Base-by-base conservation (phyloP, 2,888 invertebrate genomes). In the Biston betularia region DNA sequence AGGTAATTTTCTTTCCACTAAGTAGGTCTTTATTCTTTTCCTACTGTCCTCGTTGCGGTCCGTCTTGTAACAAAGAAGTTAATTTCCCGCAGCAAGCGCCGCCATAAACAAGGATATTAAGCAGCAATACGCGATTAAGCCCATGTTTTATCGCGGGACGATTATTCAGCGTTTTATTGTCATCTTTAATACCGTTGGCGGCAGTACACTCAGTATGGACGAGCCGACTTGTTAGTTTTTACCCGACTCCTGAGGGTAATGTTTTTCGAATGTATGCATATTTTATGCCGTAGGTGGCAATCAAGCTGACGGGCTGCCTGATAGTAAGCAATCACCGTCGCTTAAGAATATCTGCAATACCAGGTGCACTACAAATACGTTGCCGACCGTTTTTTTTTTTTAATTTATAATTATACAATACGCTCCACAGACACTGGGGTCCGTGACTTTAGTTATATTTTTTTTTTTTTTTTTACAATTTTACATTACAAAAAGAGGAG, bases 121-220 rank as follows among this genome's bases (percentile, higher is more conserved):
- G 44, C 58, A 50, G 52, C 50, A 63, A 63, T 65, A 68, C 65
- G 59, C 53, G 68, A 71, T 71, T 65, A 62, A 46, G 49, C 59
- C 48, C 65, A 50, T 60, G 62, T 68, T 73, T 71, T 68, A 73
- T 70, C 58, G 60, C 62, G 35, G 45, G 34, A 57, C 63, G 65
- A 69, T 71, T 73, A 73, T 69, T 69, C 66, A 63, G 70, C 61
- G 49, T 65, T 71, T 71, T 69, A 68, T 63, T 68, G 69, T 62
- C 52, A 62, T 69, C 56, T 71, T 68, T 70, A 66, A 68, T 68
- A 58, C 64, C 34, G 62, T 62, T 58, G 48, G 12, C 4, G 8
- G 33, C 48, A 48, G 38, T 58, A 24, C 1, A 14, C 7, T 1
- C 62, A 62, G 66, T 66, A 66, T 24, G 66, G 53, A 35, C 24